phyloP scores from a whole-genome alignment of 1,140 invertebrate species.

The Danaus plexippus region DNA sequence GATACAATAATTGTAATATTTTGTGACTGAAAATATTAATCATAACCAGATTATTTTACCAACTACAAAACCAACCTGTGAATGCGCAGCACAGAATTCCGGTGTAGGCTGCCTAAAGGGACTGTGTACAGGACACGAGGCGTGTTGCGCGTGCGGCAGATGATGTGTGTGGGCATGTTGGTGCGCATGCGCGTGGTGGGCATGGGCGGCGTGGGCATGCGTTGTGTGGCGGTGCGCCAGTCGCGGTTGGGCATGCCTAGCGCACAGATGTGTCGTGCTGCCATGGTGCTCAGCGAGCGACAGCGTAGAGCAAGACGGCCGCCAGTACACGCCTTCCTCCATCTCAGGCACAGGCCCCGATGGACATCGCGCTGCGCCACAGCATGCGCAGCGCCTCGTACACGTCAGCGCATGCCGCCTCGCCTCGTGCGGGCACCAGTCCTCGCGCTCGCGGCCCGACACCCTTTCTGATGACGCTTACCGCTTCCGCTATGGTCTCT shows the following conservation, averaged over 20 bases:
- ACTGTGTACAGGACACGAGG: slow-evolving; percentile 63
- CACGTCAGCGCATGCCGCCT: slow-evolving; percentile 66
- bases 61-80: slow-evolving; percentile 42
- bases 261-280: slow-evolving; percentile 57
- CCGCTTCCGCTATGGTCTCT: slow-evolving; percentile 51
- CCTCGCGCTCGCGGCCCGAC: slow-evolving; percentile 66
- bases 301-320: slow-evolving; percentile 63
- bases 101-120: slow-evolving; percentile 63
- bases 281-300: slow-evolving; percentile 60
- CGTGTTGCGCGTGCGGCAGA: slow-evolving; percentile 33
- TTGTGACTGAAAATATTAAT: too few species aligned
- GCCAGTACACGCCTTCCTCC: slow-evolving; percentile 65
- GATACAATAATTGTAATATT: too few species aligned
- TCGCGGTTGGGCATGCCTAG: slow-evolving; percentile 49
- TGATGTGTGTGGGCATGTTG: slow-evolving; percentile 41
- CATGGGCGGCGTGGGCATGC: slow-evolving; percentile 39
- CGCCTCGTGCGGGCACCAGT: slow-evolving; percentile 67
- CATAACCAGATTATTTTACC: too few species aligned
- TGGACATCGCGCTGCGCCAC: slow-evolving; percentile 62
- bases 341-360: slow-evolving; percentile 47
- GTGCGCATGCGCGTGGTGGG: slow-evolving; percentile 42
- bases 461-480: slow-evolving; percentile 53
- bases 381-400: slow-evolving; percentile 62
- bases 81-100: slow-evolving; percentile 63
- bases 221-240: slow-evolving; percentile 41